Percentiles rank a stretch among this genome's conserved stretches.
These are phyloP conservation scores for Siniperca scherzeri DNA, from an alignment of 2,797 vertebrate species.

Conservation along the genomic window DNA sequence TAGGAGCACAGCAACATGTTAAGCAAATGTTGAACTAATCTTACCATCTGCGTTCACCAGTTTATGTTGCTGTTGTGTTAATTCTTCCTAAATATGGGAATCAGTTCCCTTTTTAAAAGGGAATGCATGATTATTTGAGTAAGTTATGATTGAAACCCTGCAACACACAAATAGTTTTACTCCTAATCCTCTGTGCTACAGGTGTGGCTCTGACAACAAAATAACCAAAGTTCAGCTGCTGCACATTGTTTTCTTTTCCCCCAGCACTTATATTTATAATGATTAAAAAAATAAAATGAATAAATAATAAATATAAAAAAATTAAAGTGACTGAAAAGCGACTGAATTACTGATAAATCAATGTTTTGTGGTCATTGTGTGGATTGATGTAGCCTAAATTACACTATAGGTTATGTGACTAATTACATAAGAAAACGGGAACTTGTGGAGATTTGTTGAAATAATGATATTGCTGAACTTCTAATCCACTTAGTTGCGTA, in stretches of 20 bases:
- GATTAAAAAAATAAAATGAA: not conserved
- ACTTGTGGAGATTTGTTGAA: not conserved
- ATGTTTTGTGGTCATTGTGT: not conserved
- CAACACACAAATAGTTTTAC: not conserved
- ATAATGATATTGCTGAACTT: not conserved
- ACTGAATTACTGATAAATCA: not conserved
- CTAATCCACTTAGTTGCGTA: not conserved
- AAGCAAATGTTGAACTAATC: conserved; percentile 18
- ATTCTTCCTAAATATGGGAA: not conserved
- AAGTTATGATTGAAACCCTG: not conserved
- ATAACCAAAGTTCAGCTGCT: not conserved
- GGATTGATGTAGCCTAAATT: not conserved
- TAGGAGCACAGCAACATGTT: conserved; percentile 36
- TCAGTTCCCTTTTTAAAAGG: not conserved
- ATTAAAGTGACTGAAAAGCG: too few species aligned
- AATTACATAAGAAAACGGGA: not conserved
- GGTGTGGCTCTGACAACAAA: not conserved
- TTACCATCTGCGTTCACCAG: conserved; percentile 21
- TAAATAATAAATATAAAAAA: not conserved
- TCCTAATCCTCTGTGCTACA: not conserved
- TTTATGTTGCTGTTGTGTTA: conserved; percentile 3
- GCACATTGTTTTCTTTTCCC: not conserved
- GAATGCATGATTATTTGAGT: not conserved
- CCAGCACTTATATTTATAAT: not conserved
- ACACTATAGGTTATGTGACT: not conserved